Conservation (phyloP, 2,113 vertebrate genomes). For the Spheniscus mendiculus region DNA sequence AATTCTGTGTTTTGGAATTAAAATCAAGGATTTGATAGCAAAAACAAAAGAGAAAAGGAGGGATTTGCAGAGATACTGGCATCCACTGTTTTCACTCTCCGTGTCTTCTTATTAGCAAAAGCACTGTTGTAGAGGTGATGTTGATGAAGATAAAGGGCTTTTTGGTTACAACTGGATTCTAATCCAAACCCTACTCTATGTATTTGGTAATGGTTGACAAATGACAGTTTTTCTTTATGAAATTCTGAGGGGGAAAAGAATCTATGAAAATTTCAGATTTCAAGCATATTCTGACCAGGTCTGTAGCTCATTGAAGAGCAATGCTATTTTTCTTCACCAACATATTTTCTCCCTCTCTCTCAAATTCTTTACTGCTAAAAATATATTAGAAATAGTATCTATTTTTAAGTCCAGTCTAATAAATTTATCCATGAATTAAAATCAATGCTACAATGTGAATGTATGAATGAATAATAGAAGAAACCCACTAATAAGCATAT, state of each 20-base stretch:
- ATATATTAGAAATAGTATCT: neutral
- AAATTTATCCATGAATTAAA: neutral
- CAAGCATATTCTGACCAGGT: neutral
- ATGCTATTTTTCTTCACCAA: neutral
- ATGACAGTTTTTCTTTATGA: neutral
- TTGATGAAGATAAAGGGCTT: neutral
- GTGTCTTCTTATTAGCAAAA: neutral
- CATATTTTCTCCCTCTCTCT: neutral
- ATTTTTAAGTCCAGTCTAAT: neutral
- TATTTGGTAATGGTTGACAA: neutral
- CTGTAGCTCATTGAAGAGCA: neutral
- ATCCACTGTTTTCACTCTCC: neutral
- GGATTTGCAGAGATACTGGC: neutral
- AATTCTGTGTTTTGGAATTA: constrained; percentile 3
- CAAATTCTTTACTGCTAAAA: neutral
- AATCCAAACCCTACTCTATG: neutral
- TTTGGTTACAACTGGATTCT: neutral
- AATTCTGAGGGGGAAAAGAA: neutral
- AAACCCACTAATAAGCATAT: neutral
- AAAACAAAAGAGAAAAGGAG: neutral
- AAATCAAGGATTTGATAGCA: neutral
- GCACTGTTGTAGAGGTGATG: neutral
- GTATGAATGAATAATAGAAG: neutral
- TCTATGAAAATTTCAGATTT: neutral
- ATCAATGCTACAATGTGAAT: neutral